phyloP scores from a whole-genome alignment of 2,888 invertebrate species.

The Teinopalpus imperialis region DNA sequence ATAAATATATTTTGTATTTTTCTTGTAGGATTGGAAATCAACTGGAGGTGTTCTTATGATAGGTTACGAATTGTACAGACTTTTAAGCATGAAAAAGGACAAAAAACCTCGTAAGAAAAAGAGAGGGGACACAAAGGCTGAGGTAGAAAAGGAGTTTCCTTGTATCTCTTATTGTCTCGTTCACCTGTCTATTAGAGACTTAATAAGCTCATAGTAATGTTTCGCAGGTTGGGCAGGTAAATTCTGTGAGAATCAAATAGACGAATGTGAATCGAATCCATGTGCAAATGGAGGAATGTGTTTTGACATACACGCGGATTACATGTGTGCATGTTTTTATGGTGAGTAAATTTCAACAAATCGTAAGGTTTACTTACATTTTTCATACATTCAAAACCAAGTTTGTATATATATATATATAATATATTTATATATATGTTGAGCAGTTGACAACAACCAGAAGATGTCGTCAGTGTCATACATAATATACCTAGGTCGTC shows the following conservation, averaged over 20 bases:
- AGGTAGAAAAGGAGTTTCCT: conserved; percentile 60
- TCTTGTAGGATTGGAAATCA: conserved; percentile 88
- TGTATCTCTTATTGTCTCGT: too few relatives aligned
- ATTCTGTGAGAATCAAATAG: conserved; percentile 89
- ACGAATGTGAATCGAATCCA: conserved; percentile 91
- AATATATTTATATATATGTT: too few relatives aligned
- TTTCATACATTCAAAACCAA: too few relatives aligned
- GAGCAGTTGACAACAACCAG: too few relatives aligned
- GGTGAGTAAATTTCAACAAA: conserved; percentile 78
- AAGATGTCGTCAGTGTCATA: too few relatives aligned
- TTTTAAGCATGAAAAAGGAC: conserved; percentile 90
- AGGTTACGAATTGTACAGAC: conserved; percentile 97
- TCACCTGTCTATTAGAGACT: too few relatives aligned
- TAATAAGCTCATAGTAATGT: too few relatives aligned
- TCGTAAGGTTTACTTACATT: too few relatives aligned
- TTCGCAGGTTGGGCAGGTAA: conserved; percentile 86
- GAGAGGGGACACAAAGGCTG: conserved; percentile 62
- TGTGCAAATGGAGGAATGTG: conserved; percentile 95
- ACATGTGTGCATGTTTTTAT: conserved; percentile 93
- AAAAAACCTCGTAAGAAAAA: conserved; percentile 81
- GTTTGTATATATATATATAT: too few relatives aligned
- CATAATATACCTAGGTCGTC: too few relatives aligned
- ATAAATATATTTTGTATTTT: too few relatives aligned
- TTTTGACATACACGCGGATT: conserved; percentile 91
- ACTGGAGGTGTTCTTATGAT: conserved; percentile 96